Conservation (phyloP, 2,113 vertebrate species). For the Anas platyrhynchos region DNA sequence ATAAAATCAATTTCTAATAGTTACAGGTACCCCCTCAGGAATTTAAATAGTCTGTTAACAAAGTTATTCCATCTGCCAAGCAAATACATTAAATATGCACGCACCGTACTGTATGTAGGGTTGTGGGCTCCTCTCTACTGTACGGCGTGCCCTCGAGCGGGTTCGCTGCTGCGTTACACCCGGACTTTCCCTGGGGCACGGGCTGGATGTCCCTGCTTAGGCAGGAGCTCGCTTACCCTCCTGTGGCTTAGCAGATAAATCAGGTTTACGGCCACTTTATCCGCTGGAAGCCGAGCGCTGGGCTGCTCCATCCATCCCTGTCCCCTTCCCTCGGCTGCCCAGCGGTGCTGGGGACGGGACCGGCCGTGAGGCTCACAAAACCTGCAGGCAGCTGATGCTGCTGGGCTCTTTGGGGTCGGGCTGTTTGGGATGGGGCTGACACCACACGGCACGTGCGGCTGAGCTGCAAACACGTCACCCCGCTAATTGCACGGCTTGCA, state of each 20-base stretch:
- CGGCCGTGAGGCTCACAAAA: accelerated
- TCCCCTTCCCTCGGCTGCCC: accelerated
- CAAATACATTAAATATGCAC: conserved; percentile 56
- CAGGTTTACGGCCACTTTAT: not conserved
- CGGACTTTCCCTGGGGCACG: accelerated
- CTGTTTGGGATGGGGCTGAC: not conserved
- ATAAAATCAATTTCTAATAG: conserved; percentile 82
- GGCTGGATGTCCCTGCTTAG: not conserved
- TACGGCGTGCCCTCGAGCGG: accelerated
- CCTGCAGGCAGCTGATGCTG: not conserved
- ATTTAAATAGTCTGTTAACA: conserved; percentile 76
- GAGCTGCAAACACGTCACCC: conserved; percentile 13
- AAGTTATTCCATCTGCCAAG: conserved; percentile 71
- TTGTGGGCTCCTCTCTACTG: not conserved
- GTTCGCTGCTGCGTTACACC: not conserved
- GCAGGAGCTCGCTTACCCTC: not conserved
- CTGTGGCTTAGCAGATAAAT: not conserved
- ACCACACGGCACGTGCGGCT: not conserved
- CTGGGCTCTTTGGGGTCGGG: not conserved
- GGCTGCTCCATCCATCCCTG: not conserved
- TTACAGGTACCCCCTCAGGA: conserved; percentile 78
- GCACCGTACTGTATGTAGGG: not conserved
- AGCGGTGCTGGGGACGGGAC: accelerated
- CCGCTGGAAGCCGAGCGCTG: accelerated
- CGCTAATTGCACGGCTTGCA: not conserved